These are phyloP conservation scores for Prunella strophiata DNA, from an alignment of 2,797 vertebrate genomes.

Conservation along the genomic window DNA sequence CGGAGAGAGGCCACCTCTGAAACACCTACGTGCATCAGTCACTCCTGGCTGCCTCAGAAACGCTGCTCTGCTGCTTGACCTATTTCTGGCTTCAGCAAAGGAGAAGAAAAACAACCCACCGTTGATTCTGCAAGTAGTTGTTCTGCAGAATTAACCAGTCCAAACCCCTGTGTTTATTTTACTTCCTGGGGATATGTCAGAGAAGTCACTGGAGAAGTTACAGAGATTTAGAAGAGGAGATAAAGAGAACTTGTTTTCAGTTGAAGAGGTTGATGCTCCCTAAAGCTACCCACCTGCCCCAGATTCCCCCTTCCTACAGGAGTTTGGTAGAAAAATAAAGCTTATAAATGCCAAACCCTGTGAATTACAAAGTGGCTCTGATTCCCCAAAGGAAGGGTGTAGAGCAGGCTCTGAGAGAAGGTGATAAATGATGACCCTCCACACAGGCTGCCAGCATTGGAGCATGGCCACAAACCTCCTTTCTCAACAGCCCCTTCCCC, in stretches of 20 bases:
- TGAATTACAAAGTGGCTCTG: neutral
- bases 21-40: constrained; percentile 41
- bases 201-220: constrained; percentile 1
- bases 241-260: neutral
- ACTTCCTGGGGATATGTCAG: constrained; percentile 29
- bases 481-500: neutral
- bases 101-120: neutral
- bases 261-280: neutral
- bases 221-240: constrained; percentile 33
- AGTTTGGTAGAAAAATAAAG: neutral
- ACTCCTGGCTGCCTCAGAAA: constrained; percentile 48
- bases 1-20: constrained; percentile 59
- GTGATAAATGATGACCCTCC: neutral
- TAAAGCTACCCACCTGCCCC: neutral
- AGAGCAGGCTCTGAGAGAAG: neutral
- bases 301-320: neutral
- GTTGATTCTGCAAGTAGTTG: constrained; percentile 22
- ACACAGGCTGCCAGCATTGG: accelerated
- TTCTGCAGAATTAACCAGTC: neutral
- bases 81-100: constrained; percentile 42
- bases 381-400: neutral
- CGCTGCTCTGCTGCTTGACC: constrained; percentile 34
- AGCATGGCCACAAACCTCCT: neutral
- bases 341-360: neutral
- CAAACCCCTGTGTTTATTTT: neutral